These are phyloP conservation scores for Ypsolopha sequella DNA, from an alignment of 2,888 invertebrate genomes.

Conservation along the genomic window DNA sequence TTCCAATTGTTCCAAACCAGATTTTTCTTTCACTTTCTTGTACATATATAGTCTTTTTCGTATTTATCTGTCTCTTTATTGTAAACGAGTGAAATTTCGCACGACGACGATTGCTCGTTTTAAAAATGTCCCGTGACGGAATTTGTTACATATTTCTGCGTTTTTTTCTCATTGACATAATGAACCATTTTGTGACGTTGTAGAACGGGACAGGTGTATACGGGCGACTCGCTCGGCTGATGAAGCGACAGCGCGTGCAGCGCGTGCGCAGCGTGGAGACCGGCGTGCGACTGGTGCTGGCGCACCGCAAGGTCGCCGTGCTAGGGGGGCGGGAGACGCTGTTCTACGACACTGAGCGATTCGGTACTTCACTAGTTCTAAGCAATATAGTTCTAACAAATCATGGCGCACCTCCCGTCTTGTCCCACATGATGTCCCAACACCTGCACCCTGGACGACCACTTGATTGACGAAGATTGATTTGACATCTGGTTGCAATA, in stretches of 20 bases:
- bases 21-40: no score
- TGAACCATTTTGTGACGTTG: not conserved
- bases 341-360: slow-evolving; percentile 80
- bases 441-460: no score
- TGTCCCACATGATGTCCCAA: no score
- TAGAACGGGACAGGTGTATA: slow-evolving; percentile 84
- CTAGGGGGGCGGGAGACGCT: slow-evolving; percentile 82
- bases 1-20: no score
- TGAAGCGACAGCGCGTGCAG: slow-evolving; percentile 72
- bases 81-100: no score
- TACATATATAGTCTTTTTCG: no score
- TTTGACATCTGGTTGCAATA: no score
- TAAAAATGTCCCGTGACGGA: not conserved
- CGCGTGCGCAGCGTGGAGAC: slow-evolving; percentile 79
- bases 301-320: slow-evolving; percentile 73
- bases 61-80: not conserved
- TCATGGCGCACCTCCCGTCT: no score
- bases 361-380: slow-evolving; percentile 59
- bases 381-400: no score
- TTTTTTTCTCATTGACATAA: not conserved
- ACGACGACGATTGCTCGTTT: no score
- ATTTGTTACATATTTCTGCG: not conserved
- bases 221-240: slow-evolving; percentile 75
- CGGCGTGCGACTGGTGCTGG: slow-evolving; percentile 75
- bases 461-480: no score